Evolutionary conservation across 1,140 invertebrate genomes (phyloP).

Genomic region (Dendroctonus ponderosae): DNA sequence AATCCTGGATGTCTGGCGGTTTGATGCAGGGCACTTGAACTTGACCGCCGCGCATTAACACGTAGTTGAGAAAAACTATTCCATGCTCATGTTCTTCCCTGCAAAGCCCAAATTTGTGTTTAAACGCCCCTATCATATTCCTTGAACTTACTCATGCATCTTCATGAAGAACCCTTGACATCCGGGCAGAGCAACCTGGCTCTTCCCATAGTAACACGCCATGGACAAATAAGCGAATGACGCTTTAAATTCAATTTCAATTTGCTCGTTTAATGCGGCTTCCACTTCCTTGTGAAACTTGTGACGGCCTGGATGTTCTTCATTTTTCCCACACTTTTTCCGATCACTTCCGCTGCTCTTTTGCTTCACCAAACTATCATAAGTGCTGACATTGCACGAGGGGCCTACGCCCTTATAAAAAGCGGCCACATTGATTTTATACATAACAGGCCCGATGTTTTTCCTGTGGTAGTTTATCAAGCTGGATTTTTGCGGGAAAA

Average conservation of each 20-base stretch:
- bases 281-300: constrained; percentile 75
- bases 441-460: background rate
- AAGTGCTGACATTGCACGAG: constrained; percentile 21
- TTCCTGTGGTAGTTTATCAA: background rate
- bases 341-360: constrained; percentile 3
- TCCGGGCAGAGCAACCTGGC: constrained; percentile 74
- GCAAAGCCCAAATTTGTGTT: background rate
- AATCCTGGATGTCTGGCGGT: constrained; percentile 59
- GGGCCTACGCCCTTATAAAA: constrained; percentile 17
- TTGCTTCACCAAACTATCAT: constrained; percentile 30
- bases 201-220: constrained; percentile 75
- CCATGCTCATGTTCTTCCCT: constrained; percentile 76
- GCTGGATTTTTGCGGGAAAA: background rate
- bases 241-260: constrained; percentile 83
- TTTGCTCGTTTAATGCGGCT: constrained; percentile 76
- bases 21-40: constrained; percentile 58
- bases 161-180: constrained; percentile 70
- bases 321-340: constrained; percentile 6
- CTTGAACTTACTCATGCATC: constrained; percentile 54
- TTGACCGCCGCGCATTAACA: constrained; percentile 76
- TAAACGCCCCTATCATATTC: background rate
- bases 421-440: constrained; percentile 14
- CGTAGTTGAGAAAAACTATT: constrained; percentile 71
- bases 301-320: constrained; percentile 56
- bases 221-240: constrained; percentile 81